phyloP scores from a whole-genome alignment of 2,888 invertebrate genomes.

The Acrocyrtus sp. region DNA sequence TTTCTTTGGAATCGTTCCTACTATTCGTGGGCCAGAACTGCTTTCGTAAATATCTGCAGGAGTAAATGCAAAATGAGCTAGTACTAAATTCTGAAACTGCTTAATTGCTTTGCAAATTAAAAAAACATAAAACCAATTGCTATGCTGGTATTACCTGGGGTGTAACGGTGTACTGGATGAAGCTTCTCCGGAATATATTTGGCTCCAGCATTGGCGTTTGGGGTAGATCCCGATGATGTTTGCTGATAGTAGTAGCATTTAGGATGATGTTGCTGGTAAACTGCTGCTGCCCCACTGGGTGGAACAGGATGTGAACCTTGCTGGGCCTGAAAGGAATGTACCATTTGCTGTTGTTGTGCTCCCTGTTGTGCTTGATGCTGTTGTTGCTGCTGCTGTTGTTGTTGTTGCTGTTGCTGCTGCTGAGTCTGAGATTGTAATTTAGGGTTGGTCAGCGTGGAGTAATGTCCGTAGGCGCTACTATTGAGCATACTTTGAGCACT shows the following conservation, averaged over 20 bases:
- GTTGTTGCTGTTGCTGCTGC: slow-evolving; percentile 22
- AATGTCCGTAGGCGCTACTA: slow-evolving; percentile 59
- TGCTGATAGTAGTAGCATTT: slow-evolving; percentile 63
- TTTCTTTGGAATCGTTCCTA: slow-evolving; percentile 82
- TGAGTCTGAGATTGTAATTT: slow-evolving; percentile 51
- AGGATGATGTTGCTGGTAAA: slow-evolving; percentile 61
- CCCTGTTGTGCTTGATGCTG: slow-evolving; percentile 9
- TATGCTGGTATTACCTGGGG: slow-evolving; percentile 62
- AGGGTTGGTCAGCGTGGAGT: slow-evolving; percentile 59
- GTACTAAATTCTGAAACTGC: neutral
- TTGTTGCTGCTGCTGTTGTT: slow-evolving; percentile 22
- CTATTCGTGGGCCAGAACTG: slow-evolving; percentile 71
- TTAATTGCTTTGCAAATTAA: neutral
- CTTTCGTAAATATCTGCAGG: slow-evolving; percentile 59
- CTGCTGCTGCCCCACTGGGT: slow-evolving; percentile 24
- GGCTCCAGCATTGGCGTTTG: slow-evolving; percentile 32
- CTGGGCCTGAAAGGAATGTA: slow-evolving; percentile 4
- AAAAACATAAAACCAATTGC: neutral
- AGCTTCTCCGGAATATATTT: slow-evolving; percentile 63
- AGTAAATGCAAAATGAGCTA: slow-evolving; percentile 1
- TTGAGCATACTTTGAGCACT: slow-evolving; percentile 58
- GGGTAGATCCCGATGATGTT: slow-evolving; percentile 38
- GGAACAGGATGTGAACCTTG: slow-evolving; percentile 34
- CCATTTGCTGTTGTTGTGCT: slow-evolving; percentile 7
- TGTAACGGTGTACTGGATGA: slow-evolving; percentile 63